These are phyloP conservation scores for Tetraneura akinire DNA, from an alignment of 1,140 invertebrate genomes.

Conservation along the genomic window DNA sequence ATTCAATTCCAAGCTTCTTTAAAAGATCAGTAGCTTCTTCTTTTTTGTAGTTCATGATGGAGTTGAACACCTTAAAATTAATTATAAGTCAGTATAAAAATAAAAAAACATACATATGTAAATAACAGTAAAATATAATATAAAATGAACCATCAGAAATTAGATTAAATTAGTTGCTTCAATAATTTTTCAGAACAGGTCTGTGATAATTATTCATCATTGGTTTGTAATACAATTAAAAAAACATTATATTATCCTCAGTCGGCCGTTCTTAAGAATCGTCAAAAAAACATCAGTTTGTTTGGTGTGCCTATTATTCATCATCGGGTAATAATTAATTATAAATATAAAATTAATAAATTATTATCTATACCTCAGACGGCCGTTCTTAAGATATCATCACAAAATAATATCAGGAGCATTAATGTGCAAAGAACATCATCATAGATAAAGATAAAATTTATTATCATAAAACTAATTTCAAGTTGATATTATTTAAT, in stretches of 20 bases:
- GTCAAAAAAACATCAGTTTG: not conserved
- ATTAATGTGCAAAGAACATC: constrained; percentile 53
- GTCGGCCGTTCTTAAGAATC: constrained; percentile 11
- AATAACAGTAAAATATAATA: no score
- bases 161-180: not conserved
- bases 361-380: not conserved
- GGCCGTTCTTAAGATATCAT: constrained; percentile 42
- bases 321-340: not conserved
- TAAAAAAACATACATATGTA: not conserved
- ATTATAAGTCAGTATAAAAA: not conserved
- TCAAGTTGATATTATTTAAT: no score
- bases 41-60: constrained; percentile 98
- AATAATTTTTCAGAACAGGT: constrained; percentile 37
- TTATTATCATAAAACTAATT: no score
- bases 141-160: constrained; percentile 1
- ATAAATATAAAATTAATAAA: not conserved
- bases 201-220: constrained; percentile 38
- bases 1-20: constrained; percentile 86
- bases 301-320: constrained; percentile 14
- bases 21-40: constrained; percentile 86
- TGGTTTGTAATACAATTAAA: not conserved
- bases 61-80: constrained; percentile 77
- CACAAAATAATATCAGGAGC: constrained; percentile 57
- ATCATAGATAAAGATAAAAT: constrained; percentile 13
- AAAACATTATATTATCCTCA: not conserved